These are phyloP conservation scores for Tinamus guttatus DNA, from an alignment of 2,113 vertebrate species.

Conservation along the genomic window DNA sequence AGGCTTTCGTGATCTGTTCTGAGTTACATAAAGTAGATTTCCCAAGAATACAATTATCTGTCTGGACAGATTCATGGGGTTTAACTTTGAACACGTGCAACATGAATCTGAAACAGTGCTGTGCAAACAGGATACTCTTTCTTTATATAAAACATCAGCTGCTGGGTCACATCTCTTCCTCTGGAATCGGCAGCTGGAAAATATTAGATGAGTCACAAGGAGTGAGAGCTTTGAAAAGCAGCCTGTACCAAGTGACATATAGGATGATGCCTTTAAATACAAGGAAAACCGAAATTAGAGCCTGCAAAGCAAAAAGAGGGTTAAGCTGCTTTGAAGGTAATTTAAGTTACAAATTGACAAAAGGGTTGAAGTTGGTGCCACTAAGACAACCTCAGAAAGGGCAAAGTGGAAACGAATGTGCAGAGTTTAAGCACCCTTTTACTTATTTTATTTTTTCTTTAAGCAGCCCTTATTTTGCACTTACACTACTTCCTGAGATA, in stretches of 20 bases:
- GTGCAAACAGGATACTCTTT: conserved; percentile 46
- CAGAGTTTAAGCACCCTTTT: not conserved
- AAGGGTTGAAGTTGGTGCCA: not conserved
- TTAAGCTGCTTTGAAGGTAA: not conserved
- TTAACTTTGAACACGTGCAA: not conserved
- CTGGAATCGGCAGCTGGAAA: conserved; percentile 52
- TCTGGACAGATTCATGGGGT: not conserved
- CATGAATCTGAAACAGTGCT: not conserved
- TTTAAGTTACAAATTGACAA: not conserved
- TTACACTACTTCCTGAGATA: not conserved
- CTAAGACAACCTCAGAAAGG: not conserved
- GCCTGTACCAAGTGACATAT: not conserved
- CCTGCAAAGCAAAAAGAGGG: not conserved
- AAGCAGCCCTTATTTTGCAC: not conserved
- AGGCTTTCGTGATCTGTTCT: not conserved
- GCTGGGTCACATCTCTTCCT: conserved; percentile 40
- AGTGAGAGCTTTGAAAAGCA: conserved; percentile 9
- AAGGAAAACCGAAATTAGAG: not conserved
- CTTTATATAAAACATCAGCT: conserved; percentile 41
- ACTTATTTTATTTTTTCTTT: not conserved
- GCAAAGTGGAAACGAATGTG: not conserved
- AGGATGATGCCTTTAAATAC: not conserved
- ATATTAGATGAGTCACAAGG: conserved; percentile 50
- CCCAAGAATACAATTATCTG: not conserved
- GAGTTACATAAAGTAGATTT: not conserved